A percentile compares a stretch with the other conserved stretches of the same genome.
Evolutionary conservation across 2,888 invertebrate genomes (phyloP).

Genomic region (Plagodis dolabraria): DNA sequence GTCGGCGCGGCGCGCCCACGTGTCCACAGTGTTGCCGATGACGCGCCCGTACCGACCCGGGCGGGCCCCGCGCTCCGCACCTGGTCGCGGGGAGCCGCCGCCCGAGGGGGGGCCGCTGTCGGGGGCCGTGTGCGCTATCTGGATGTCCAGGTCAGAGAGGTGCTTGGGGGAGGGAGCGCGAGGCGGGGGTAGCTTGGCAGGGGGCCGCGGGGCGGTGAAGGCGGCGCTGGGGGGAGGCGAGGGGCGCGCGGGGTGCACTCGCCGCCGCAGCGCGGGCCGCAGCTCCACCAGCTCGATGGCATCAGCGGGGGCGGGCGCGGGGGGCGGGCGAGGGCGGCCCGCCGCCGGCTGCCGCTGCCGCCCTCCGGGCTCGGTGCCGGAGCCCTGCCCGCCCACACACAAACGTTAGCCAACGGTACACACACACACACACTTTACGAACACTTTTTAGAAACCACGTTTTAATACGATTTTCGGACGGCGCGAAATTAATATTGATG

Average conservation of each 20-base stretch:
- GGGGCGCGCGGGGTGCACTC: conserved; percentile 28
- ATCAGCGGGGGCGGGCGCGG: conserved; percentile 23
- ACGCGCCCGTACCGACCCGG: conserved; percentile 64
- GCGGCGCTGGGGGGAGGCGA: conserved; percentile 9
- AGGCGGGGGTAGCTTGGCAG: conserved; percentile 15
- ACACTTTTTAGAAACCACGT: background rate
- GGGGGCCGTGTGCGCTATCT: conserved; percentile 50
- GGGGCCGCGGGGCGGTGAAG: conserved; percentile 13
- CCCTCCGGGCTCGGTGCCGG: background rate
- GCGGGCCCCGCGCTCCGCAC: background rate
- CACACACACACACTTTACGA: conserved; percentile 5
- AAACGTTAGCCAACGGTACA: conserved; percentile 33
- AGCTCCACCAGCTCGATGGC: conserved; percentile 33
- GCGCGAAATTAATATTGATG: background rate
- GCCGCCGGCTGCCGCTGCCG: conserved; percentile 22
- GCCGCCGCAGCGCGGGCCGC: conserved; percentile 42
- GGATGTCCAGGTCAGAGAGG: conserved; percentile 59
- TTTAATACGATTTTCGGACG: background rate
- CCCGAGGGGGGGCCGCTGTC: conserved; percentile 31
- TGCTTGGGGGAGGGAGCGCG: conserved; percentile 30
- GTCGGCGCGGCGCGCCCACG: conserved; percentile 79
- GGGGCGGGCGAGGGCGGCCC: conserved; percentile 37
- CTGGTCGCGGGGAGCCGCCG: conserved; percentile 35
- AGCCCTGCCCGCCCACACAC: conserved; percentile 38
- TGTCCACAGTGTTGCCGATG: conserved; percentile 86